A percentile compares a stretch with the other conserved stretches of the same genome.
Conservation (phyloP, 2,888 invertebrate genomes). For the Aricia artaxerxes region DNA sequence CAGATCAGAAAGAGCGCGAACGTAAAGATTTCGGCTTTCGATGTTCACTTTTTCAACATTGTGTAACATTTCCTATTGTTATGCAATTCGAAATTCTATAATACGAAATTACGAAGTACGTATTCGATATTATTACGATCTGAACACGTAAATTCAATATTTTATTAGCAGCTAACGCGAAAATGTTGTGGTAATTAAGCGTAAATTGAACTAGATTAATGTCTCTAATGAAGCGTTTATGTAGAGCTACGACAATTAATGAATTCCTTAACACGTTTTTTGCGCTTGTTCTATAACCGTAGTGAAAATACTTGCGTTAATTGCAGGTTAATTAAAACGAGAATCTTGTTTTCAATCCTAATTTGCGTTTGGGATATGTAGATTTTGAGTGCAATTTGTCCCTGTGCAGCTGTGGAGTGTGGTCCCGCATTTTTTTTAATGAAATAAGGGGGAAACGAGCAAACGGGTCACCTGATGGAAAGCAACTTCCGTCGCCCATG, state of each 20-base stretch:
- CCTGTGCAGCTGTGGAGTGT: too few relatives aligned
- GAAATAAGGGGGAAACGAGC: too few relatives aligned
- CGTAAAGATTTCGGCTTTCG: not conserved
- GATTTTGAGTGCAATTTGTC: too few relatives aligned
- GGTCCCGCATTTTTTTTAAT: too few relatives aligned
- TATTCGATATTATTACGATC: not conserved
- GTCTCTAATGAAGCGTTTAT: constrained; percentile 26
- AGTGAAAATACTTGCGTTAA: constrained; percentile 6
- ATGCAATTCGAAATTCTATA: not conserved
- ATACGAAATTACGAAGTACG: not conserved
- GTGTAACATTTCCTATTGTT: constrained; percentile 1
- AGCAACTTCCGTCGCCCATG: too few relatives aligned
- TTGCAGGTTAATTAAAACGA: constrained; percentile 6
- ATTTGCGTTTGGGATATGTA: not conserved
- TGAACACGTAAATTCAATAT: not conserved
- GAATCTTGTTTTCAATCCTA: not conserved
- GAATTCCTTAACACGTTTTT: constrained; percentile 25
- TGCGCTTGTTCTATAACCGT: not conserved
- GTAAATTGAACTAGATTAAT: constrained; percentile 20
- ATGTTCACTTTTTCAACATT: not conserved
- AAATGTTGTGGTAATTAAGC: constrained; percentile 9
- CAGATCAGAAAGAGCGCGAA: not conserved
- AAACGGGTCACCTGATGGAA: too few relatives aligned
- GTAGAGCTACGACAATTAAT: constrained; percentile 21
- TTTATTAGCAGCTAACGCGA: not conserved